Base-by-base conservation (phyloP, 2,888 invertebrate species). In the Eupithecia pulchellata region DNA sequence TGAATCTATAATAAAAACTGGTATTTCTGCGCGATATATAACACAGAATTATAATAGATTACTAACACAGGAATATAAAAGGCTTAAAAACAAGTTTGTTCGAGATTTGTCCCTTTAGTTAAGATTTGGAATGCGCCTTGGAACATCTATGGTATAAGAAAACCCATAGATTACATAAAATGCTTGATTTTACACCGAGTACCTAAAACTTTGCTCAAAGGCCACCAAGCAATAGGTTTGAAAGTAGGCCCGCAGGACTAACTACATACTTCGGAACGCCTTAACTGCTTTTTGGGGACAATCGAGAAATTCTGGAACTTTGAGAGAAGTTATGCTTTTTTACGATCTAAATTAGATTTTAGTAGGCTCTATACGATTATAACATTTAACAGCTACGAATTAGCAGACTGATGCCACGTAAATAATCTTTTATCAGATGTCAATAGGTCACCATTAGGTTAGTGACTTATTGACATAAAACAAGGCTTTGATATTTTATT, bases 221-320 rank as follows among this genome's bases (percentile, higher is more conserved):
- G 66, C 63, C 72, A 72, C 72, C 47, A 13, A 69, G 69, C 69
- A 67, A 73, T 73, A 69, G 67, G 66, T 69, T 57, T 57, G 55
- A n/a, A 69, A 73, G 64, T 61, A 64, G 39, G 42, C 72, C 69
- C 72, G 42, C 25, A 60, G 72, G 69, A 55, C 55, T 64, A n/a
- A 64, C 69, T 67, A 69, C 60, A 64, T 60, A 36, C 60, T 72
- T 72, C 20, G 57, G 60, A 66, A 64, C 69, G 64, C 42, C 69
- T 69, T 73, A 64, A 73, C 69, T 64, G 69, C 72, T 69, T 73
- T 68, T 67, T 64, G 61, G 64, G 69, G 52, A 73, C 64, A 60
- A 72, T 61, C 64, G 69, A 69, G 69, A 69, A 69, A 72, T 69
- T 66, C 47, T 13, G 58, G 63, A 58, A 66, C 52, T 66, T 66